Conservation (phyloP, 2,113 vertebrate species). For the Mustela nigripes region DNA sequence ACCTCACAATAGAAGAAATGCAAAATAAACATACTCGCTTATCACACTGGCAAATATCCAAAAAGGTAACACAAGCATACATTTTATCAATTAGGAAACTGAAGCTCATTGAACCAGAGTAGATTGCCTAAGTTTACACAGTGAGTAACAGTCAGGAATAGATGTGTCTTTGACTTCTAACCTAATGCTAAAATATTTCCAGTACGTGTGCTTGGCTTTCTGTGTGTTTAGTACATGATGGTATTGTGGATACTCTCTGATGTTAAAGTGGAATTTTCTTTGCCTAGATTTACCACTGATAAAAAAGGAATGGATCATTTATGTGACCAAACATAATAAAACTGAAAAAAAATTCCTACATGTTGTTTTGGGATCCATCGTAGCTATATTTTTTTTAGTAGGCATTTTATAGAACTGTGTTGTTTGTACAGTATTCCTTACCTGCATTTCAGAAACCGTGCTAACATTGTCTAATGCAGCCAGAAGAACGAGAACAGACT, state of each 20-base stretch:
- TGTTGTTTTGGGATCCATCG: background rate
- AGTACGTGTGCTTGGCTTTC: background rate
- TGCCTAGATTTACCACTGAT: background rate
- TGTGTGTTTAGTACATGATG: background rate
- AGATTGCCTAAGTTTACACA: constrained; percentile 12
- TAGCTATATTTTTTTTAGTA: constrained; percentile 1
- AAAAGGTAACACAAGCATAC: background rate
- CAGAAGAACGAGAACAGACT: background rate
- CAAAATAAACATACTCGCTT: constrained; percentile 11
- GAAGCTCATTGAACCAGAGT: background rate
- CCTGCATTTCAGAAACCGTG: constrained; percentile 22
- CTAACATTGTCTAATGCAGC: background rate
- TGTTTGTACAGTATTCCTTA: background rate
- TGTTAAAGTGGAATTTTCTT: constrained; percentile 16
- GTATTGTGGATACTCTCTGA: background rate
- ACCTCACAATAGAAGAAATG: constrained; percentile 17
- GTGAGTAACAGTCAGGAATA: background rate
- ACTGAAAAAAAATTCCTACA: background rate
- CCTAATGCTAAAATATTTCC: background rate
- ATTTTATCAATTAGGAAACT: constrained; percentile 32
- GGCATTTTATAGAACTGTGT: constrained; percentile 45
- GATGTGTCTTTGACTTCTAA: background rate
- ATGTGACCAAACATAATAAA: background rate
- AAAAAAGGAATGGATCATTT: background rate
- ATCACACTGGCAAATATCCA: background rate